Percentiles rank a stretch among this genome's conserved stretches.
phyloP scores from a whole-genome alignment of 2,888 invertebrate species.

The Drosophila neotestacea region DNA sequence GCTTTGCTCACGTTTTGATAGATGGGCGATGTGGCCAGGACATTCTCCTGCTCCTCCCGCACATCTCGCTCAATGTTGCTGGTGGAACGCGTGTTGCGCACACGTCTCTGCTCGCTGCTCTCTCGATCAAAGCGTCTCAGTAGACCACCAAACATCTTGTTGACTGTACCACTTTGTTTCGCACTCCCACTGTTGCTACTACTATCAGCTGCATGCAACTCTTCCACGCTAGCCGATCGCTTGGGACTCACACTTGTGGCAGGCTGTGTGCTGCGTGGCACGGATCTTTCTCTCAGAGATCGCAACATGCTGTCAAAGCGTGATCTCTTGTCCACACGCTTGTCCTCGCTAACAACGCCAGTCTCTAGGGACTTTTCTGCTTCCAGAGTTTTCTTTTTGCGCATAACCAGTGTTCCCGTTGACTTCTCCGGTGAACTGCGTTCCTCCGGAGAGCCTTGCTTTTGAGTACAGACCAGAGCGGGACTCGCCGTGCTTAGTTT shows the following conservation, averaged over 20 bases:
- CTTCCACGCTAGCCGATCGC: slow-evolving; percentile 90
- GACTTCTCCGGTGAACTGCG: slow-evolving; percentile 56
- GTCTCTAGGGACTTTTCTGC: slow-evolving; percentile 36
- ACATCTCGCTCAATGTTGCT: slow-evolving; percentile 84
- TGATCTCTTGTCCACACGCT: slow-evolving; percentile 84
- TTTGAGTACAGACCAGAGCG: slow-evolving; percentile 64
- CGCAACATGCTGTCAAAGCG: slow-evolving; percentile 87
- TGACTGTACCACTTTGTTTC: slow-evolving; percentile 88
- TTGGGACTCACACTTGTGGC: slow-evolving; percentile 87
- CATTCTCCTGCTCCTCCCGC: slow-evolving; percentile 57
- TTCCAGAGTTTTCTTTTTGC: slow-evolving; percentile 84
- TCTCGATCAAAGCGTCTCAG: slow-evolving; percentile 91
- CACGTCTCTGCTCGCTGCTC: slow-evolving; percentile 83
- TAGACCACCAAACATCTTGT: slow-evolving; percentile 91
- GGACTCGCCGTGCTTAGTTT: slow-evolving; percentile 54
- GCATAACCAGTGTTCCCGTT: slow-evolving; percentile 83
- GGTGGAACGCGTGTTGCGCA: slow-evolving; percentile 83
- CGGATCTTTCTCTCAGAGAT: slow-evolving; percentile 89
- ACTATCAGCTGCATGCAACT: slow-evolving; percentile 86
- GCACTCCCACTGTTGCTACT: slow-evolving; percentile 77
- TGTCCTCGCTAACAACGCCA: slow-evolving; percentile 44
- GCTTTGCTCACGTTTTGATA: slow-evolving; percentile 70
- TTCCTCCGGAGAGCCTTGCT: slow-evolving; percentile 75
- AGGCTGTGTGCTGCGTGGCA: slow-evolving; percentile 87
- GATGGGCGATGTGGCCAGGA: slow-evolving; percentile 71